Base-by-base conservation (phyloP, 2,797 vertebrate species). In the Rhadinocentrus ornatus region DNA sequence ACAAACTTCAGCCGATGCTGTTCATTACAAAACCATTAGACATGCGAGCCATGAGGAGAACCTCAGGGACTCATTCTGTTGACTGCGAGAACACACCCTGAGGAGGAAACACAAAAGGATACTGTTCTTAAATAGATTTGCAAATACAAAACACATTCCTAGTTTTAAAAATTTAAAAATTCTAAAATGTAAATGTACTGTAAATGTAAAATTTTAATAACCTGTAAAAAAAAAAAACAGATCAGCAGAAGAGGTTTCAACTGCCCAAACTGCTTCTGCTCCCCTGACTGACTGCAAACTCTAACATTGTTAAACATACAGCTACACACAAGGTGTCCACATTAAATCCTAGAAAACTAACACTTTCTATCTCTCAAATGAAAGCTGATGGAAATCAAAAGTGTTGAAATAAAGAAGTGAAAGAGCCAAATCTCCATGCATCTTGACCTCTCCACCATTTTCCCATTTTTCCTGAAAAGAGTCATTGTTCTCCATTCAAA, bases 401-500 rank as follows among this genome's bases (percentile, higher is more conserved):
- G 72, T 15, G 58, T 34, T 27, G 41, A 26, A 10, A 53, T 22
- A 62, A 70, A 71, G 88, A 83, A 87, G 83, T n/a, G 41, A 56
- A 75, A 84, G 56, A 73, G 72, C 74, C 63, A 67, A 84, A 82
- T 62, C 62, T 71, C 87, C 82, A 79, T 71, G 70, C 52, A 57
- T 80, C 53, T 48, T 37, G 89, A 81, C 87, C 82, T 75, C 35
- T 31, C 50, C 66, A 48, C 66, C 62, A 18, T 59, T 7, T 39
- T 65, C 54, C 75, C 29, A 50, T 75, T 46, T 22, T 55, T 71
- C 63, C 67, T 92, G 87, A 91, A 92, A 90, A 82, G 89, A 64
- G 26, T 77, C 77, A 74, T 90, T 93, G 91, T 93, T 77, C 71
- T 55, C 32, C 56, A 32, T 69, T 77, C 62, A 69, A 78, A 92